Base-by-base conservation (phyloP, 2,797 vertebrate genomes). In the Malurus splendens region DNA sequence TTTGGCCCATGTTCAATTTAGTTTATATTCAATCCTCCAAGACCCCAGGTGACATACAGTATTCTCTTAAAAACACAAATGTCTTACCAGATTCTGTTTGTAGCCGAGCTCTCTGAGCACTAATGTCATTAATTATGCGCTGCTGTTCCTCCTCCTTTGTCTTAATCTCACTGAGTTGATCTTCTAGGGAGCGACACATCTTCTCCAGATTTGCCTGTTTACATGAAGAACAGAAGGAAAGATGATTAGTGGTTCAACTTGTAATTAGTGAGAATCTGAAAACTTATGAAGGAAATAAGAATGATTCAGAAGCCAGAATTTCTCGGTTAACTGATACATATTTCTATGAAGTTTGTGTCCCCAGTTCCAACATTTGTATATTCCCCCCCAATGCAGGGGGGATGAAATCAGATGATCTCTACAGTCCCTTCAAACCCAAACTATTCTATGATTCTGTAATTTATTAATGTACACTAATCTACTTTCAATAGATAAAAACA, bases 81-180 rank as follows among this genome's bases (percentile, higher is more conserved):
- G 4, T 24, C 30, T 52, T 57, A 86, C 89, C 55, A 0, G 67
- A 67, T 73, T 90, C 89, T 38, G 89, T 90, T 73, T 90, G 89
- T 3, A 90, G 45, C 6, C 55, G 78, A 68, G 89, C 83, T 62
- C 89, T 82, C 38, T 90, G 89, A 52, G 33, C 33, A 42, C 39
- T 90, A 1, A 90, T 25, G 22, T 90, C 83, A 14, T 90, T 86
- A 67, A 90, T 86, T 57, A 54, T 67, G 12, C 78, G 78, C 50
- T 90, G 83, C 23, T 90, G 89, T 42, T 90, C 78, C 39, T 90
- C 89, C 18, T 86, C 83, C 39, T 82, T 90, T 47, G 77, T 47
- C 66, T 86, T 90, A 51, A 90, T 86, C 17, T 90, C 89, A 62
- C 78, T 90, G 30, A 90, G 83, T 0, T 90, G 89, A 19, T 90